Base-by-base conservation (phyloP, 2,113 vertebrate species). In the Loxodonta africana region DNA sequence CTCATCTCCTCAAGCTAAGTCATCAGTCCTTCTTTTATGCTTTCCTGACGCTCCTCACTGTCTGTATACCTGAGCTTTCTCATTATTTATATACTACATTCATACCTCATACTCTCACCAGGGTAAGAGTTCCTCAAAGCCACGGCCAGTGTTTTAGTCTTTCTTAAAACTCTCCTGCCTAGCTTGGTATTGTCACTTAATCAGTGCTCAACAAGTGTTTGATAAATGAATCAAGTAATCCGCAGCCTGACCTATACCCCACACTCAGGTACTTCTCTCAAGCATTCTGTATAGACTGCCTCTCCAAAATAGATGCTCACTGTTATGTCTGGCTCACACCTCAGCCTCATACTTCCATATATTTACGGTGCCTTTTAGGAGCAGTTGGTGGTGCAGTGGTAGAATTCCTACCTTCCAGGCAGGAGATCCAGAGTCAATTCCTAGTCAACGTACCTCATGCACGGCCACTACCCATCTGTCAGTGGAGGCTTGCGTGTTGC, bases 151-250 rank as follows among this genome's bases (percentile, higher is more conserved):
- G 62, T n/a, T 46, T 74, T 87, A 73, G 57, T 74, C 17, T 71
- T 84, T 88, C 62, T 28, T 20, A 74, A 92, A 87, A 73, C 28
- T 83, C 73, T 95, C 15, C 2, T 73, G 25, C 62, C 21, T 88
- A 41, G 26, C 73, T 94, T 73, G 44, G 41, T 63, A 60, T 82
- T 83, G 67, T 28, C 41, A 82, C 28, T 93, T 86, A 74, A 46
- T 44, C 57, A 15, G 11, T n/a, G 46, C 18, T 90, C 65, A 63
- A 7, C 62, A 88, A 81, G 37, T 44, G 28, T 15, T 37, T n/a
- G 5, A 62, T 76, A 87, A 86, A 82, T 77, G 41, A 96, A n/a
- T 28, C 77, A 90, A 69, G 7, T 28, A 21, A 81, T 95, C 57
- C 71, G 65, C 90, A 69, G 41, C 26, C 65, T 63, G 37, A 21